phyloP scores from a whole-genome alignment of 2,797 vertebrate species.

The Brachyrhaphis roseni region DNA sequence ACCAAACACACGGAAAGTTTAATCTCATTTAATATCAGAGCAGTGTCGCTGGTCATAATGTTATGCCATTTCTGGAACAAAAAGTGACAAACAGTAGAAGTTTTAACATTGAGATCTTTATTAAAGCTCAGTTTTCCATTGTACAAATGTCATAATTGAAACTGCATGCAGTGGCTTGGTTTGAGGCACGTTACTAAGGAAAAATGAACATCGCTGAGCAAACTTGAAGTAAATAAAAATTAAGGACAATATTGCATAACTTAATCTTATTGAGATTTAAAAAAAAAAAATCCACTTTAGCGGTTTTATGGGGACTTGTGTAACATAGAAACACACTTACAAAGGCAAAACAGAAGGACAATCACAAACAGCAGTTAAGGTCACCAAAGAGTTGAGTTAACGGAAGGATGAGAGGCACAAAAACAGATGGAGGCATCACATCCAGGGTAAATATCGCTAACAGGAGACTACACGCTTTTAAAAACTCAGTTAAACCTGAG shows the following conservation, averaged over 20 bases:
- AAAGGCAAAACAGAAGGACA: constrained; percentile 65
- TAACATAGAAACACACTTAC: constrained; percentile 63
- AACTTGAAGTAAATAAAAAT: constrained; percentile 29
- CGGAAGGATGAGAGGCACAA: constrained; percentile 62
- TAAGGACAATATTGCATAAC: constrained; percentile 81
- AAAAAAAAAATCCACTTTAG: constrained; percentile 72
- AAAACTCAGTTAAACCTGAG: constrained; percentile 75
- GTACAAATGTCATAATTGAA: constrained; percentile 86
- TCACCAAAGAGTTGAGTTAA: constrained; percentile 49
- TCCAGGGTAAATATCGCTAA: constrained; percentile 52
- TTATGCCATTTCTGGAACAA: not conserved
- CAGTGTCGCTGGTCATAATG: not conserved
- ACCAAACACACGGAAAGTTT: not conserved
- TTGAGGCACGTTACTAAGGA: constrained; percentile 86
- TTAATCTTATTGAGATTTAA: constrained; percentile 81
- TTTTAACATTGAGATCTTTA: constrained; percentile 87
- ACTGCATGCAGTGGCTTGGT: constrained; percentile 86
- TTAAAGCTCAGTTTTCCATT: constrained; percentile 86
- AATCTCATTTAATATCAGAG: not conserved
- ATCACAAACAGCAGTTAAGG: constrained; percentile 70
- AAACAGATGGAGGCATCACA: constrained; percentile 67
- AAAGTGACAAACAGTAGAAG: constrained; percentile 20
- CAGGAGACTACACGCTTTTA: constrained; percentile 35
- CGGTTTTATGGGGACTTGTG: constrained; percentile 60
- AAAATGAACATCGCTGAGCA: constrained; percentile 70